Conservation (phyloP, 2,113 vertebrate genomes). For the Bothrops jararaca region DNA sequence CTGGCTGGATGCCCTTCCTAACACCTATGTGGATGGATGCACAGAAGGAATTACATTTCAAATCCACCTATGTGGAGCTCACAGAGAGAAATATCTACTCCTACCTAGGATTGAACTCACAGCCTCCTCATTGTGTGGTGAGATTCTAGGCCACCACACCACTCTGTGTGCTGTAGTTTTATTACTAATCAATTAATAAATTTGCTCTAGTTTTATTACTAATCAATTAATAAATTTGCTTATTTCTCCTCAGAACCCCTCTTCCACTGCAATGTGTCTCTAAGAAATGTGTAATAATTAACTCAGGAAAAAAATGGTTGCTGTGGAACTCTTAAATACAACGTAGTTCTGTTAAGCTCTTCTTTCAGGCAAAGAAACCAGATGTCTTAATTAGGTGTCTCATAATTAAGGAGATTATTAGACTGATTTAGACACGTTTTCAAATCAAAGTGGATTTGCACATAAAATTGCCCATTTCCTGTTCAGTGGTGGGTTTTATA, state of each 20-base stretch:
- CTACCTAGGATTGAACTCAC: background rate
- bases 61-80: background rate
- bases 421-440: background rate
- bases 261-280: background rate
- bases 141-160: background rate
- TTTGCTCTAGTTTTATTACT: background rate
- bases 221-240: background rate
- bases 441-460: background rate
- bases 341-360: slow-evolving; percentile 20
- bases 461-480: background rate
- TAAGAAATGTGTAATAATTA: background rate
- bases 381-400: slow-evolving; percentile 8
- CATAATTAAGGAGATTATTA: slow-evolving; percentile 27
- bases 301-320: background rate
- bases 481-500: background rate
- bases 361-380: background rate
- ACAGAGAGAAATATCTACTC: background rate
- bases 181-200: background rate
- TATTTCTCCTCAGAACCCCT: background rate
- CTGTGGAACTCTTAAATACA: background rate
- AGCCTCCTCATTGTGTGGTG: background rate
- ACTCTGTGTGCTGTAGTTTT: background rate
- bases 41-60: too few relatives aligned
- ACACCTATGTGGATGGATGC: background rate
- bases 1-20: background rate